Base-by-base conservation (phyloP, 2,113 vertebrate genomes). In the Chlamydotis undulata region DNA sequence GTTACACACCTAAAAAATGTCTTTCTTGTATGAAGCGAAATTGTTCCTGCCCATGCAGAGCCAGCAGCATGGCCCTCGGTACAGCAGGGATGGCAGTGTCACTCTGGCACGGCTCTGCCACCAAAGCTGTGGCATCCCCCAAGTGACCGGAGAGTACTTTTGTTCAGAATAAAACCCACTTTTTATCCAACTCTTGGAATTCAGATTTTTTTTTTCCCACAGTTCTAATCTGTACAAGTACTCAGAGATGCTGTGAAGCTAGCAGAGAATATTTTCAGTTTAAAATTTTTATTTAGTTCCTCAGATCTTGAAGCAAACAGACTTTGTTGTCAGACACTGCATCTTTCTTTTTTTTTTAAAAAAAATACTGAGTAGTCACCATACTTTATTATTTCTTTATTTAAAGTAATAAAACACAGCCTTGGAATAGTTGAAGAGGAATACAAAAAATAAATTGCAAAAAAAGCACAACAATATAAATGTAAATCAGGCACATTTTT, bases 401-500 rank as follows among this genome's bases (percentile, higher is more conserved):
- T 65, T 52, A 35, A 33, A 60, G 14, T 55, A 78, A 82, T 70
- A 69, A 95, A 96, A 45, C 49, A 73, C 13, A 84, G 19, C 26
- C 24, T 29, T 49, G 43, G 49, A 70, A 56, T 65, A 69, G 70
- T 12, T 65, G 84, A 84, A 70, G n/a, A 74, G 35, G 35, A 63
- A 74, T 21, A 39, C 14, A 87, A 53, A 84, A 89, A 76, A 31
- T 14, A 43, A 83, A 60, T 82, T 93, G 49, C 37, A 33, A 52
- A 77, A 76, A 73, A 91, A 28, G 12, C 69, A 52, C 65, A 74
- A 57, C 50, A 83, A 93, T 80, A 92, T 94, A 95, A 90, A 94
- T 87, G 79, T 79, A 94, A 96, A 96, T 94, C 83, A 76, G 90
- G 47, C 53, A 41, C 1, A 4, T 26, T 94, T 95, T 87, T 67